Conservation (phyloP, 2,797 vertebrate genomes). For the Delichon dasypus region DNA sequence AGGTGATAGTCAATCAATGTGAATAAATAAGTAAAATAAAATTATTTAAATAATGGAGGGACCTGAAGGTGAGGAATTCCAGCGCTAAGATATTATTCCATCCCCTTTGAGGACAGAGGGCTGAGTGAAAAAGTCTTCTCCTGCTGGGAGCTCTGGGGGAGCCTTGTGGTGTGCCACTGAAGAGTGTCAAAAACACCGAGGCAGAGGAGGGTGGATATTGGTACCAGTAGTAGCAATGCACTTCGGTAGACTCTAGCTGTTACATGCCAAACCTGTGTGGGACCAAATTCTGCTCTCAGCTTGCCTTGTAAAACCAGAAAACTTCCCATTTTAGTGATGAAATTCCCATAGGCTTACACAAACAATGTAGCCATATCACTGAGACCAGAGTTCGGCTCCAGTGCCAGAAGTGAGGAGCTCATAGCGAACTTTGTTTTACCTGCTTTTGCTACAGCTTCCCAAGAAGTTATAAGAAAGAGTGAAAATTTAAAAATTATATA, state of each 20-base stretch:
- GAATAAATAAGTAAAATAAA: neutral
- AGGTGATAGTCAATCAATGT: neutral
- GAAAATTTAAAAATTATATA: neutral
- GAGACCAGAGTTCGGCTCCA: neutral
- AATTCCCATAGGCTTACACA: neutral
- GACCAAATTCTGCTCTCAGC: neutral
- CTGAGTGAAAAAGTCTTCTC: neutral
- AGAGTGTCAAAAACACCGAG: neutral
- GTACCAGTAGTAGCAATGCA: neutral
- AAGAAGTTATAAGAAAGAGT: neutral
- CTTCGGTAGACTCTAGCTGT: neutral
- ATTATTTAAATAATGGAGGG: neutral
- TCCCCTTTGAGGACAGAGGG: neutral
- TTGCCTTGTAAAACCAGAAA: neutral
- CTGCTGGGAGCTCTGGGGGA: neutral
- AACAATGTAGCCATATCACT: accelerated
- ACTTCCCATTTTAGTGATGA: neutral
- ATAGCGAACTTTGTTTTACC: neutral
- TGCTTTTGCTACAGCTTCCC: neutral
- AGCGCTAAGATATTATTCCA: neutral
- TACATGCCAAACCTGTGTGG: neutral
- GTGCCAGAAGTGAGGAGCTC: neutral
- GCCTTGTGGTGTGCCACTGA: neutral
- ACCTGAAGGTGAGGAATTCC: neutral
- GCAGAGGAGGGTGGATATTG: neutral